phyloP scores from a whole-genome alignment of 2,888 invertebrate genomes.

The Pterobdella sp. region DNA sequence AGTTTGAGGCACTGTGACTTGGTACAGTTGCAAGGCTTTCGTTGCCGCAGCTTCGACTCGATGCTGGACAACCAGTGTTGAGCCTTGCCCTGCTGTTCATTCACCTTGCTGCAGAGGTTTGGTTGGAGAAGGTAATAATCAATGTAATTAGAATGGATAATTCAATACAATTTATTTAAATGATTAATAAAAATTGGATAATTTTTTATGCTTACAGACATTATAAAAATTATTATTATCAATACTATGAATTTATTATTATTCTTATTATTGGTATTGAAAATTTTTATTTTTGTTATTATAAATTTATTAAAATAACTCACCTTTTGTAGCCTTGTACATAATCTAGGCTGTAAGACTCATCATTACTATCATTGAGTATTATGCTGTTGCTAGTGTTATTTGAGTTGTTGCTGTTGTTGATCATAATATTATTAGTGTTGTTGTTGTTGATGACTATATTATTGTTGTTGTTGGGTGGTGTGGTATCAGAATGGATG shows the following conservation, averaged over 20 bases:
- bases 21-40: conserved; percentile 94
- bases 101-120: background rate
- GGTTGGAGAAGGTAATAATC: background rate
- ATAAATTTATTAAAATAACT: background rate
- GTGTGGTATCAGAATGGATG: background rate
- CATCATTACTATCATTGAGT: background rate
- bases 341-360: background rate
- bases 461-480: conserved; percentile 1
- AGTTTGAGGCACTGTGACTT: conserved; percentile 95
- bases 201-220: background rate
- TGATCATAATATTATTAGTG: background rate
- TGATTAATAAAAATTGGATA: background rate
- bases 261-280: too few species aligned
- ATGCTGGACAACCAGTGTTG: conserved; percentile 5
- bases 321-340: background rate
- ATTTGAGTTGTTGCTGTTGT: background rate
- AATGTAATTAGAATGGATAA: background rate
- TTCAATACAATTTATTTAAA: background rate
- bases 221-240: too few species aligned
- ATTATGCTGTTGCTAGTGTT: background rate
- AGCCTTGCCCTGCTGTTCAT: conserved; percentile 30
- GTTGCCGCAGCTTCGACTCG: conserved; percentile 44
- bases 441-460: conserved; percentile 6
- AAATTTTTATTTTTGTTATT: too few species aligned
- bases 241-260: too few species aligned